Base-by-base conservation (phyloP, 2,888 invertebrate genomes). In the Patella caerulea region DNA sequence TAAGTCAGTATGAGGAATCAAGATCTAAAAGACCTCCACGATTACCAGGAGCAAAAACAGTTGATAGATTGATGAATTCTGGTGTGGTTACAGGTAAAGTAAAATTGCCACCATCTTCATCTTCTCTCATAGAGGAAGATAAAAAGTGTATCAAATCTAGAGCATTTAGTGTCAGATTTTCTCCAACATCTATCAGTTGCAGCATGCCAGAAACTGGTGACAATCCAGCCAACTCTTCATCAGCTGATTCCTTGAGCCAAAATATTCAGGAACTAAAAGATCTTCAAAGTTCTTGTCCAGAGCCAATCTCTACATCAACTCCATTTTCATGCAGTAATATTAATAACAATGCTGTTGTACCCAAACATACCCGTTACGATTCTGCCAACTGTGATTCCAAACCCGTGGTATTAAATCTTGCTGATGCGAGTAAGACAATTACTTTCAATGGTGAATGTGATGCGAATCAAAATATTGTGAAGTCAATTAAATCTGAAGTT, bases 111-210 rank as follows among this genome's bases (percentile, higher is more conserved):
- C 65, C 24, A 24, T 19, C 65, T 65, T 65, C 65, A 65, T 24
- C 65, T 24, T 14, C 65, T 24, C 19, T 65, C 19, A 12, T 19
- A 24, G 24, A 65, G 24, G 65, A 65, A 4, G 19, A 24, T 24
- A 24, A 24, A 24, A 45, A 45, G 45, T 9, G 9, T 45, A 45
- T 45, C 45, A 65, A 24, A 65, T 24, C 19, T 65, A 65, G 24
- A 65, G 19, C 65, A 65, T 65, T 65, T 24, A 65, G 65, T 65
- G 65, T 65, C 2, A 65, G 65, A 65, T 65, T 65, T 24, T 65
- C 65, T 24, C 65, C 65, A 19, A 65, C 65, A n/a, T 65, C 65
- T 5, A 65, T 24, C 12, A 24, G 11, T 24, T 19, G 24, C 19
- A 24, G 19, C 5, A 65, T 65, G 7, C 45, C 45, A 45, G 45